phyloP scores from a whole-genome alignment of 2,113 vertebrate genomes.

The Larimichthys polyactis region DNA sequence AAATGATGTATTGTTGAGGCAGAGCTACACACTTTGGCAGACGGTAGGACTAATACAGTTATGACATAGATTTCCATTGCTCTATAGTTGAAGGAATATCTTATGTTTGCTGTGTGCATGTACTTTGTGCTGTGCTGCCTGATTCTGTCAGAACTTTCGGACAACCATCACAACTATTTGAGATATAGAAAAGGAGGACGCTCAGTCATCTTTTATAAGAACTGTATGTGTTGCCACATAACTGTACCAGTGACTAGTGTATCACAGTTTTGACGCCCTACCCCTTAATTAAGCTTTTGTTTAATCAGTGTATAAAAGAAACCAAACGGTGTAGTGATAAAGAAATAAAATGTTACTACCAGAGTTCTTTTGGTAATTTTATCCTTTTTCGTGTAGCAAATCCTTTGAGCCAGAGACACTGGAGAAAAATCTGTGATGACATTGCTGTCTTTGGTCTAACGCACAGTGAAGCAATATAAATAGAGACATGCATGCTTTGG shows the following conservation, averaged over 20 bases:
- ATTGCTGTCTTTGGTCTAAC: constrained; percentile 5
- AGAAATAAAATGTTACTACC: neutral
- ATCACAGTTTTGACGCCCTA: constrained; percentile 26
- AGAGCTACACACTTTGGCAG: constrained; percentile 31
- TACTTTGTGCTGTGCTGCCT: neutral
- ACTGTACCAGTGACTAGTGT: constrained; percentile 33
- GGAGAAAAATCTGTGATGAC: constrained; percentile 19
- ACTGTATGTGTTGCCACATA: constrained; percentile 38
- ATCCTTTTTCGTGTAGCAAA: neutral
- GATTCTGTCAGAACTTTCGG: constrained; percentile 7
- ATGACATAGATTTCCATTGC: constrained; percentile 33
- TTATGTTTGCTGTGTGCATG: constrained; percentile 8
- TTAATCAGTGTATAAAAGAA: neutral
- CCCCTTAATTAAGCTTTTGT: constrained; percentile 46
- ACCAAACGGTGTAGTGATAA: neutral
- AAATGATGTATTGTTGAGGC: constrained; percentile 54
- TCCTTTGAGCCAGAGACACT: neutral
- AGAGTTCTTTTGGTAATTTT: neutral
- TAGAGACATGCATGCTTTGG: neutral
- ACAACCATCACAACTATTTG: neutral
- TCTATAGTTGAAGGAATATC: constrained; percentile 6
- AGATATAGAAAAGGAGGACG: constrained; percentile 23
- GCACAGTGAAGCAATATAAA: constrained; percentile 25
- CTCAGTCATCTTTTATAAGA: constrained; percentile 35
- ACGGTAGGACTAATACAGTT: constrained; percentile 18